Evolutionary conservation across 2,888 invertebrate genomes (phyloP).

Genomic region (Trissolcus japonicus): DNA sequence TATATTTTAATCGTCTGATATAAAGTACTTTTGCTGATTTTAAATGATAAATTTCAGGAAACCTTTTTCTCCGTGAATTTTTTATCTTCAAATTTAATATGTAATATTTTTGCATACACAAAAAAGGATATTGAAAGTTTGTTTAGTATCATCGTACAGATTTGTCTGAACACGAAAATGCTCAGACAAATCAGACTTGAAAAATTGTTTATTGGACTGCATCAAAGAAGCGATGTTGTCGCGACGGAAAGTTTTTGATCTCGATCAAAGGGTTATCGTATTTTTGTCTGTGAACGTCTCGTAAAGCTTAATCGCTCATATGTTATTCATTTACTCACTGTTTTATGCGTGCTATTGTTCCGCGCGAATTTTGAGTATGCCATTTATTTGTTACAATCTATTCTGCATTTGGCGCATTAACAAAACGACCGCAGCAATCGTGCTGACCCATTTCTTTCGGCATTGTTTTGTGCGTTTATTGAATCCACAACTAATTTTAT

Average conservation of each 20-base stretch:
- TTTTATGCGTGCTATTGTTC: constrained; percentile 46
- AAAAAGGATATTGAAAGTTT: too few species aligned
- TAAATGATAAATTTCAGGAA: too few species aligned
- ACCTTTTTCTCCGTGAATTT: too few species aligned
- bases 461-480: constrained; percentile 32
- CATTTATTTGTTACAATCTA: constrained; percentile 46
- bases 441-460: constrained; percentile 35
- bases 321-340: constrained; percentile 45
- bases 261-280: constrained; percentile 60
- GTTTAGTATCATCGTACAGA: background rate
- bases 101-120: too few species aligned
- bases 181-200: too few species aligned
- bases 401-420: constrained; percentile 44
- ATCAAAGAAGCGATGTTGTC: constrained; percentile 36
- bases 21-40: too few species aligned
- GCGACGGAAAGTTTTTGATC: constrained; percentile 57
- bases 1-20: too few species aligned
- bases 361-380: constrained; percentile 46
- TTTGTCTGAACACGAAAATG: background rate
- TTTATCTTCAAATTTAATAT: too few species aligned
- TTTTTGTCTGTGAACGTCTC: constrained; percentile 56
- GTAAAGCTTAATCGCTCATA: constrained; percentile 54
- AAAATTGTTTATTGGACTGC: constrained; percentile 10
- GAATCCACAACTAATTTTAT: constrained; percentile 20
- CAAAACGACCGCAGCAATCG: constrained; percentile 34